Conservation (phyloP, 2,888 invertebrate genomes). For the Julus scanicus region DNA sequence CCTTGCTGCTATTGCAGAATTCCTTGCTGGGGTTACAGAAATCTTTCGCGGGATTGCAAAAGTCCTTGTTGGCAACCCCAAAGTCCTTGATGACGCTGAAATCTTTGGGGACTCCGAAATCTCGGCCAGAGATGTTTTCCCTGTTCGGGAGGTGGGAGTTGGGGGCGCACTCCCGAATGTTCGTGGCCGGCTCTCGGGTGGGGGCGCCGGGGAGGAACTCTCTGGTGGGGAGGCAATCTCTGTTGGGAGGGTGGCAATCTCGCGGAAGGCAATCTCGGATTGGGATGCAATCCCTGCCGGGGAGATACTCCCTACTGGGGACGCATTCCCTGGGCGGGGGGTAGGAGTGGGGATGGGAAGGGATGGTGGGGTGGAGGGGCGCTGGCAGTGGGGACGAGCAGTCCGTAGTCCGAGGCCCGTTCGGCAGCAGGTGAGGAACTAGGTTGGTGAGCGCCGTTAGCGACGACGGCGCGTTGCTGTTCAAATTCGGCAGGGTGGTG, state of each 20-base stretch:
- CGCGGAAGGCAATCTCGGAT: constrained; percentile 47
- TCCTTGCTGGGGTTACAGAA: neutral
- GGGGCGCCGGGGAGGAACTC: constrained; percentile 41
- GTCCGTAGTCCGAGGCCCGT: constrained; percentile 56
- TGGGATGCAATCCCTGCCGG: constrained; percentile 19
- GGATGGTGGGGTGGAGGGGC: constrained; percentile 52
- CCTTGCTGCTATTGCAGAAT: neutral
- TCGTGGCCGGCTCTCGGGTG: constrained; percentile 47
- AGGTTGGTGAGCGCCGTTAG: constrained; percentile 50
- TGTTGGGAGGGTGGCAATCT: constrained; percentile 44
- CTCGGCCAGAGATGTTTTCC: neutral
- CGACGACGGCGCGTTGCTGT: constrained; percentile 50
- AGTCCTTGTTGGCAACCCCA: neutral
- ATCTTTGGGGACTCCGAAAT: neutral
- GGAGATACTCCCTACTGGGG: constrained; percentile 18
- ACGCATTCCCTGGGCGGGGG: constrained; percentile 39
- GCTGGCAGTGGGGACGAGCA: constrained; percentile 55
- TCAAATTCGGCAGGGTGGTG: constrained; percentile 43
- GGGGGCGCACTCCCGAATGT: constrained; percentile 42
- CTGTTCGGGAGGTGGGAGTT: constrained; percentile 11
- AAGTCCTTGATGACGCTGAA: constrained; percentile 20
- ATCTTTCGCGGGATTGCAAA: neutral
- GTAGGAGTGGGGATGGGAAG: constrained; percentile 49
- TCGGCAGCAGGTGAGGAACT: constrained; percentile 55
- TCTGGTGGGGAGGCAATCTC: constrained; percentile 44